Percentiles rank a stretch among this genome's conserved stretches.
phyloP scores from a whole-genome alignment of 2,113 vertebrate species.

The Opisthocomus hoazin region DNA sequence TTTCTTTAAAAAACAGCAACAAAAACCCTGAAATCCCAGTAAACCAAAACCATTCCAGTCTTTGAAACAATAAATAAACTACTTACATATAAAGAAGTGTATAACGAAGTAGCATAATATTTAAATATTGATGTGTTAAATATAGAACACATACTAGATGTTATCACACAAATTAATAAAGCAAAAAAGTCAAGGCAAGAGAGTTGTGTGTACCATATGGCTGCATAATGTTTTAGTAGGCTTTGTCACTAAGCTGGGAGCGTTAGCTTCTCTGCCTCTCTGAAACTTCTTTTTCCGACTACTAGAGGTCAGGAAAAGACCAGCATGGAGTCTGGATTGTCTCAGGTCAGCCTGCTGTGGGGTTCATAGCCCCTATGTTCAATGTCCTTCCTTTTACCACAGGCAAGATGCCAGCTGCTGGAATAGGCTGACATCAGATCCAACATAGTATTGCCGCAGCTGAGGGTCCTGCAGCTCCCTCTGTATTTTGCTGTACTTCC shows the following conservation, averaged over 20 bases:
- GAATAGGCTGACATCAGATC: neutral
- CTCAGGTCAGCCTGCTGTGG: neutral
- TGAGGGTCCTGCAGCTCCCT: neutral
- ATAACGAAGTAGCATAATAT: neutral
- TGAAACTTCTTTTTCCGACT: neutral
- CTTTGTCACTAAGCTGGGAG: neutral
- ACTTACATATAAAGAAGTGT: neutral
- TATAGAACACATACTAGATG: neutral
- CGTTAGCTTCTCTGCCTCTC: neutral
- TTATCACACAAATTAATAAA: neutral
- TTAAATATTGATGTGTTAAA: neutral
- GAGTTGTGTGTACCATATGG: neutral
- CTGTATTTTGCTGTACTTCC: neutral
- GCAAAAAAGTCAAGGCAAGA: neutral
- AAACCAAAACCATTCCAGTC: neutral
- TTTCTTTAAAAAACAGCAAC: neutral
- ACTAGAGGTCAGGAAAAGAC: neutral
- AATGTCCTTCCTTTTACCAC: neutral
- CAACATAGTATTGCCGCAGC: neutral
- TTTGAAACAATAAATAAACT: neutral
- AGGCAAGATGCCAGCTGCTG: neutral
- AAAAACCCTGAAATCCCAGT: neutral
- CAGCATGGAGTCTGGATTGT: neutral
- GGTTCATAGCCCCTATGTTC: fast-evolving
- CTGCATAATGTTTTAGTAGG: neutral